Evolutionary conservation across 2,797 vertebrate species (phyloP).

Genomic region (Danio tinwini): DNA sequence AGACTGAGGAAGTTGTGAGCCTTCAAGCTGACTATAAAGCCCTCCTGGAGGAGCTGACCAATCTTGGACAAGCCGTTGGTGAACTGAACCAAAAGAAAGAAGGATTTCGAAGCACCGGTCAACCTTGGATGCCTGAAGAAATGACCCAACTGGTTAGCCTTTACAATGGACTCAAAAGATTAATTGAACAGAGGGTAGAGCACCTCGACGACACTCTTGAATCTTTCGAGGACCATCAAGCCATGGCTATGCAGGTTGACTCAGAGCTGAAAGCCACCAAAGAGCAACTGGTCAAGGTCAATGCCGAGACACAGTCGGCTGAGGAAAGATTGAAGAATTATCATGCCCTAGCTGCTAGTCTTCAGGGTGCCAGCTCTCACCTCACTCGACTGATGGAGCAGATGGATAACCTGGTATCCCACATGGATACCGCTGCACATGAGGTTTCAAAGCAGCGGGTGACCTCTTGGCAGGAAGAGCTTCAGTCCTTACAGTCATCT

Average conservation of each 20-base stretch:
- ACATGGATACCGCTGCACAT: slow-evolving; percentile 83
- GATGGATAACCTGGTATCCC: slow-evolving; percentile 86
- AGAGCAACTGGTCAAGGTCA: slow-evolving; percentile 82
- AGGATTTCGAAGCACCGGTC: slow-evolving; percentile 89
- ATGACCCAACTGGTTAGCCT: slow-evolving; percentile 83
- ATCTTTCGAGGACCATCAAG: slow-evolving; percentile 80
- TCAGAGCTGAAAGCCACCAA: slow-evolving; percentile 79
- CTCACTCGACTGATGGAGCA: slow-evolving; percentile 87
- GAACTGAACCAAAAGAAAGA: slow-evolving; percentile 94
- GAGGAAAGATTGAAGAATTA: slow-evolving; percentile 94
- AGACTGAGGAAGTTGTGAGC: slow-evolving; percentile 74
- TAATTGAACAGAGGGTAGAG: slow-evolving; percentile 79
- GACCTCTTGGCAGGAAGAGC: slow-evolving; percentile 88
- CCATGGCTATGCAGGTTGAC: slow-evolving; percentile 78
- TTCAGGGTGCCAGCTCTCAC: slow-evolving; percentile 87
- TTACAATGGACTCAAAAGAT: slow-evolving; percentile 83
- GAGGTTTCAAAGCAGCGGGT: slow-evolving; percentile 83
- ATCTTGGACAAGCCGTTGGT: slow-evolving; percentile 84
- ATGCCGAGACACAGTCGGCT: slow-evolving; percentile 89
- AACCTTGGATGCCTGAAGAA: slow-evolving; percentile 87
- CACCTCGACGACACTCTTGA: slow-evolving; percentile 80
- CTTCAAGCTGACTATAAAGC: slow-evolving; percentile 80
- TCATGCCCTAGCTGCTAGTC: slow-evolving; percentile 87
- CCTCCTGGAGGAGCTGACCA: slow-evolving; percentile 81
- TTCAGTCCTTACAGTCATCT: slow-evolving; percentile 84